Conservation (phyloP, 2,797 vertebrate genomes). For the Gymnocypris eckloni region DNA sequence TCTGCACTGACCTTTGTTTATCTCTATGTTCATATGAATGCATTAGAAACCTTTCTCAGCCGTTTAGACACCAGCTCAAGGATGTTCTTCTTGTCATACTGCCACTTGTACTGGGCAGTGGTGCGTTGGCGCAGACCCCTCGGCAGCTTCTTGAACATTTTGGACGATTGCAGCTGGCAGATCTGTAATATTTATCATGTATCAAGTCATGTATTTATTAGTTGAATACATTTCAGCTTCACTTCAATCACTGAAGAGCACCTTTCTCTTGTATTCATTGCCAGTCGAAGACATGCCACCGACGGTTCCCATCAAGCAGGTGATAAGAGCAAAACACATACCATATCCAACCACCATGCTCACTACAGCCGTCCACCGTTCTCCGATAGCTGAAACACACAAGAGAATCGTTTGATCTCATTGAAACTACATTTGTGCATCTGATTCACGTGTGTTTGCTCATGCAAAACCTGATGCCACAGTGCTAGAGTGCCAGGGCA, state of each 20-base stretch:
- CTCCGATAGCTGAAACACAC: conserved; percentile 69
- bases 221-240: background rate
- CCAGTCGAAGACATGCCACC: conserved; percentile 70
- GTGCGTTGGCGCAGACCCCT: conserved; percentile 72
- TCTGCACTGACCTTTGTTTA: background rate
- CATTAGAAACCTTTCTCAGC: conserved; percentile 69
- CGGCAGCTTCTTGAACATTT: conserved; percentile 78
- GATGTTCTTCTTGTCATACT: conserved; percentile 75
- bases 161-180: conserved; percentile 77
- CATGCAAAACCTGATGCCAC: background rate
- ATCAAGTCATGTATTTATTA: background rate
- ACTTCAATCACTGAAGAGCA: conserved; percentile 36
- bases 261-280: conserved; percentile 79
- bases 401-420: background rate
- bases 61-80: conserved; percentile 71
- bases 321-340: conserved; percentile 77
- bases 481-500: background rate
- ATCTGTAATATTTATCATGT: conserved; percentile 63
- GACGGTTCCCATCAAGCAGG: conserved; percentile 75
- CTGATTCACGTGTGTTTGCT: background rate
- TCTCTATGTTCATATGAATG: background rate
- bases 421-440: background rate
- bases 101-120: conserved; percentile 74
- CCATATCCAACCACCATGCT: conserved; percentile 79
- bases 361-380: conserved; percentile 78